Percentiles rank a stretch among this genome's conserved stretches.
Evolutionary conservation across 2,797 vertebrate genomes (phyloP).

Genomic region (Molothrus aeneus): DNA sequence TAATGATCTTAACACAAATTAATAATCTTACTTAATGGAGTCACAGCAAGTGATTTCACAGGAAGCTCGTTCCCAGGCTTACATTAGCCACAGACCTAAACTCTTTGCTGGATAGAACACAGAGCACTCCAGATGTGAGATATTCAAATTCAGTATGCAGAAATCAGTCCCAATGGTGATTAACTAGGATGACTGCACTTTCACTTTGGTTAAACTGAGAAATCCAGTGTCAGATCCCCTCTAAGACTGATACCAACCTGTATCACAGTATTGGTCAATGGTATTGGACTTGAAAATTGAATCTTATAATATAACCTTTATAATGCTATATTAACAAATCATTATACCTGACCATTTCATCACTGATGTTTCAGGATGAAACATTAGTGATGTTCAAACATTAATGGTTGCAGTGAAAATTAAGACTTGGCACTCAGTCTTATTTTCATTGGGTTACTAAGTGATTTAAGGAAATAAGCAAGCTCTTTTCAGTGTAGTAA

Average conservation of each 20-base stretch:
- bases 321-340: not conserved
- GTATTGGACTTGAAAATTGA: not conserved
- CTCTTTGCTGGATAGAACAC: not conserved
- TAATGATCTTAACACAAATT: not conserved
- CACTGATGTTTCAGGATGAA: not conserved
- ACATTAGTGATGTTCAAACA: not conserved
- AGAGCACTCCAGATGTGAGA: not conserved
- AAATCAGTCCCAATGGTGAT: not conserved
- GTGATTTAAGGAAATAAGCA: not conserved
- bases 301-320: not conserved
- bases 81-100: not conserved
- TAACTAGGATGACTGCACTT: not conserved
- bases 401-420: not conserved
- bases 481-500: not conserved
- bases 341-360: not conserved
- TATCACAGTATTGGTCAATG: not conserved
- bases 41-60: not conserved
- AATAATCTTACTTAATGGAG: not conserved
- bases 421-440: not conserved
- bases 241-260: not conserved
- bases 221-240: not conserved
- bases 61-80: not conserved
- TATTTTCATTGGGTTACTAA: not conserved
- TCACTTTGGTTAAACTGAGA: not conserved
- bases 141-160: not conserved